Percentiles rank a stretch among this genome's conserved stretches.
These are phyloP conservation scores for Prionailurus bengalensis DNA, from an alignment of 2,113 vertebrate species.

Conservation along the genomic window DNA sequence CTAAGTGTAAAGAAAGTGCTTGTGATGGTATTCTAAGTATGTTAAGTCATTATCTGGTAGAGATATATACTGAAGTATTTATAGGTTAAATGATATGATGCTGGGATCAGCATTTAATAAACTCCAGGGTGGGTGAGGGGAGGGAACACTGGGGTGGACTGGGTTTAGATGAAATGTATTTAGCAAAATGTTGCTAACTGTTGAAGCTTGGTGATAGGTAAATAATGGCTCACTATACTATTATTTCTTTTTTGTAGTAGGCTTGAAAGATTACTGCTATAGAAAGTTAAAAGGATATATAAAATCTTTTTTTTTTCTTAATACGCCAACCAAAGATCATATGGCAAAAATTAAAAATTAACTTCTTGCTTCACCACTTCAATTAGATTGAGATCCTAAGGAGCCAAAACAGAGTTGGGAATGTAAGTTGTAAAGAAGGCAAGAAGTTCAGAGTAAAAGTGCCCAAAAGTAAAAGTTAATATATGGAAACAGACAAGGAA, in stretches of 20 bases:
- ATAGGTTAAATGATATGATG: not conserved
- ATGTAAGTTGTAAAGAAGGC: not conserved
- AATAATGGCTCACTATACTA: not conserved
- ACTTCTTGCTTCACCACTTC: not conserved
- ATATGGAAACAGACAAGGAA: not conserved
- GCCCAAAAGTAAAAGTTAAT: not conserved
- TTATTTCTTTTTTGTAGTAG: not conserved
- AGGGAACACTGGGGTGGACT: not conserved
- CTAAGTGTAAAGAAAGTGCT: not conserved
- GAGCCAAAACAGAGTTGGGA: not conserved
- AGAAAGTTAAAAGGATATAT: not conserved
- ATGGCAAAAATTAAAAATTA: not conserved
- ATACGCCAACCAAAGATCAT: not conserved
- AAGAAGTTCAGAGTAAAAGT: not conserved
- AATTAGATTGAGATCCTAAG: constrained; percentile 43
- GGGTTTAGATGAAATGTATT: not conserved
- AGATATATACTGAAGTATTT: not conserved
- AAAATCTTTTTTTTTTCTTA: not conserved
- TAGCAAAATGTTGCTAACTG: not conserved
- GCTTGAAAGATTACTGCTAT: not conserved
- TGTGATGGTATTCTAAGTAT: not conserved
- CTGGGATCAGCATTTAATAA: not conserved
- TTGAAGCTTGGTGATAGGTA: not conserved
- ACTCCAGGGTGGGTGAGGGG: not conserved
- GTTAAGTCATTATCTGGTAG: not conserved